phyloP scores from a whole-genome alignment of 2,797 vertebrate genomes.

The Acanthopagrus latus region DNA sequence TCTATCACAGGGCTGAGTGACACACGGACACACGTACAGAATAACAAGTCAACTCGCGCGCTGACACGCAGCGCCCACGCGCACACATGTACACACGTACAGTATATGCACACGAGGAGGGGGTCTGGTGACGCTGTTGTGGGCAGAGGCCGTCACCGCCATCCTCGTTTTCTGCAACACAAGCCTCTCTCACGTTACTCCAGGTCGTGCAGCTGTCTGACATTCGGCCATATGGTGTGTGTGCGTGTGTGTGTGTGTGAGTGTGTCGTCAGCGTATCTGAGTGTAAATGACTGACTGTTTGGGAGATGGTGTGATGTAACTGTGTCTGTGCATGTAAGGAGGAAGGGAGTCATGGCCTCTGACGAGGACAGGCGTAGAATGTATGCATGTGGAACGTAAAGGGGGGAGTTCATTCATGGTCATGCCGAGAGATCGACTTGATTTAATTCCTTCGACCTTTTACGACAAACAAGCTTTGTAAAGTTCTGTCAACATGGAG shows the following conservation, averaged over 20 bases:
- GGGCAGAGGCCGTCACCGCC: slow-evolving; percentile 38
- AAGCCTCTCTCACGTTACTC: slow-evolving; percentile 35
- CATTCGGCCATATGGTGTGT: slow-evolving; percentile 63
- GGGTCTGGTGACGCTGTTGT: slow-evolving; percentile 30
- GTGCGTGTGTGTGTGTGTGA: slow-evolving; percentile 14
- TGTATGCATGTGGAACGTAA: neutral
- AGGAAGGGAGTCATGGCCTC: slow-evolving; percentile 11
- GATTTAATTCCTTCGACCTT: slow-evolving; percentile 11
- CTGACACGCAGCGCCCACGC: slow-evolving; percentile 63
- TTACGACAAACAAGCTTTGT: neutral
- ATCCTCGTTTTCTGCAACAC: slow-evolving; percentile 51
- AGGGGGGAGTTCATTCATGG: slow-evolving; percentile 22
- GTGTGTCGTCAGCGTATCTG: neutral
- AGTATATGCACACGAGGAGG: slow-evolving; percentile 7
- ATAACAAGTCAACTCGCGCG: slow-evolving; percentile 55
- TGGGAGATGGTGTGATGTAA: slow-evolving; percentile 35
- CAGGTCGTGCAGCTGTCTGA: slow-evolving; percentile 70
- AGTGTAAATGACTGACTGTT: slow-evolving; percentile 29
- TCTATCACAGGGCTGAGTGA: slow-evolving; percentile 67
- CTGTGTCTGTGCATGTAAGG: slow-evolving; percentile 28
- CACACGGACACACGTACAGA: slow-evolving; percentile 66
- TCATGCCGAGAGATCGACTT: slow-evolving; percentile 2
- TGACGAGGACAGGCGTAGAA: neutral
- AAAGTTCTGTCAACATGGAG: neutral
- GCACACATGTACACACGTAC: slow-evolving; percentile 18